Percentiles rank a stretch among this genome's conserved stretches.
Conservation (phyloP, 2,113 vertebrate species). For the Tichodroma muraria region DNA sequence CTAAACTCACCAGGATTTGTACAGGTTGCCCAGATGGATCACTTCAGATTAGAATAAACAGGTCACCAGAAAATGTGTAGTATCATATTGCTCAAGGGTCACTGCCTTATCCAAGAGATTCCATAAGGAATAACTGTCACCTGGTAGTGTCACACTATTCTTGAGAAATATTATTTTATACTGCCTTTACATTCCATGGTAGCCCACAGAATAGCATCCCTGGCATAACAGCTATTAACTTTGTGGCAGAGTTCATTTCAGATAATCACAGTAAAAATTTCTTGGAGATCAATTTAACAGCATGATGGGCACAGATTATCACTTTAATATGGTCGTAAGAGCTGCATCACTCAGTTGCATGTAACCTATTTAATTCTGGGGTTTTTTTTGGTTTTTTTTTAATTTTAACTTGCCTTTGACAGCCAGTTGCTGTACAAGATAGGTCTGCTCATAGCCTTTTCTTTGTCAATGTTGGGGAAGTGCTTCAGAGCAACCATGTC, state of each 20-base stretch:
- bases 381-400: too few relatives aligned
- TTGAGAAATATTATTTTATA: neutral
- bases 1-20: neutral
- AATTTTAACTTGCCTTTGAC: conserved; percentile 81
- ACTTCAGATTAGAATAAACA: neutral
- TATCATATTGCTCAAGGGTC: neutral
- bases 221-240: neutral
- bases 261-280: neutral
- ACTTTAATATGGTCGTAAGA: neutral
- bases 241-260: neutral
- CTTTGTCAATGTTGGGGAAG: conserved; percentile 96
- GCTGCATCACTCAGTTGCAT: neutral
- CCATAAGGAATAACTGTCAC: neutral
- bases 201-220: neutral
- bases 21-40: neutral
- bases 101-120: neutral
- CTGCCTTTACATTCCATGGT: neutral
- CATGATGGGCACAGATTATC: fast-evolving
- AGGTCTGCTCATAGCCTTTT: conserved; percentile 88
- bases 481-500: conserved; percentile 93
- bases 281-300: neutral
- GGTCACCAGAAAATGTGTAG: neutral
- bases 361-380: neutral
- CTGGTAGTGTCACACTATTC: neutral
- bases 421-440: conserved; percentile 99